Conservation (phyloP, 2,113 vertebrate species). For the Alligator mississippiensis region DNA sequence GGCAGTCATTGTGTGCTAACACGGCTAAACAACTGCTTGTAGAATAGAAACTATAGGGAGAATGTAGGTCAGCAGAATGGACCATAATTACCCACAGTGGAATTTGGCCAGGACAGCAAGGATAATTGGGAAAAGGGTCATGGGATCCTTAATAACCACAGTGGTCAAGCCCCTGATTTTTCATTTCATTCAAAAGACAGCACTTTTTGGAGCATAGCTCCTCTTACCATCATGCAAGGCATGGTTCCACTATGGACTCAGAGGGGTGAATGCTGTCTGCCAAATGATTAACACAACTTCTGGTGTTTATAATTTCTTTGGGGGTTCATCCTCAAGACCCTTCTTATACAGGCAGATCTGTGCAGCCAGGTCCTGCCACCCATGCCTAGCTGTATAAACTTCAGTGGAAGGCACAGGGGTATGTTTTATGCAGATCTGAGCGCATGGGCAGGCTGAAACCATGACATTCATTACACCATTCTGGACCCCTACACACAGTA, state of each 20-base stretch:
- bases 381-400: not conserved
- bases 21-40: not conserved
- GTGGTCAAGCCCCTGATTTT: not conserved
- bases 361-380: not conserved
- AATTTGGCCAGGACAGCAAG: not conserved
- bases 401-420: not conserved
- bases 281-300: not conserved
- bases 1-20: not conserved
- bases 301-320: fast-evolving
- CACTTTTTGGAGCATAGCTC: not conserved
- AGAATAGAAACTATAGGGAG: not conserved
- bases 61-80: not conserved
- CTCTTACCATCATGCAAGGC: not conserved
- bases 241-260: not conserved
- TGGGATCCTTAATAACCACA: not conserved
- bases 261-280: not conserved
- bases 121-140: not conserved
- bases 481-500: not conserved
- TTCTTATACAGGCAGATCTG: not conserved
- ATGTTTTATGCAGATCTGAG: too few relatives aligned
- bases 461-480: fast-evolving
- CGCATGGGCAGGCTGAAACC: fast-evolving
- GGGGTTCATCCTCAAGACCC: not conserved
- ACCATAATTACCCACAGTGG: not conserved
- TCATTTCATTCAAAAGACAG: not conserved